Conservation (phyloP, 2,113 vertebrate species). For the Oryctolagus cuniculus region DNA sequence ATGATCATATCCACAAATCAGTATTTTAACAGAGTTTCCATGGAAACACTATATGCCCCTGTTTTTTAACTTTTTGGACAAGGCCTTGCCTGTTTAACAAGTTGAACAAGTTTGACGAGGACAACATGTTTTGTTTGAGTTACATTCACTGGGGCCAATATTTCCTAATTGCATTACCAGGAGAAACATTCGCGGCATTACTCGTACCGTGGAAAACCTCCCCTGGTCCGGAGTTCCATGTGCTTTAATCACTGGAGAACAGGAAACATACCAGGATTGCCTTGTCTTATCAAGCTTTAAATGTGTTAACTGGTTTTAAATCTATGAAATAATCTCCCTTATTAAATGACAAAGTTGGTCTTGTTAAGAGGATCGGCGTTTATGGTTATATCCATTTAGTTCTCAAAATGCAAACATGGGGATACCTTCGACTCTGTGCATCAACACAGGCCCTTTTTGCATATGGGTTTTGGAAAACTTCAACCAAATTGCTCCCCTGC, state of each 20-base stretch:
- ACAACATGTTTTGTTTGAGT: slow-evolving; percentile 90
- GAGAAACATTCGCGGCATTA: slow-evolving; percentile 84
- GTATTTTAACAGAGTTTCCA: slow-evolving; percentile 88
- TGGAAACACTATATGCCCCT: slow-evolving; percentile 84
- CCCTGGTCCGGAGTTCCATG: slow-evolving; percentile 60
- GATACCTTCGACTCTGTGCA: not conserved
- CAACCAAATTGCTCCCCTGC: not conserved
- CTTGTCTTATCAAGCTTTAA: slow-evolving; percentile 84
- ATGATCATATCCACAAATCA: slow-evolving; percentile 86
- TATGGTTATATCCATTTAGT: slow-evolving; percentile 54
- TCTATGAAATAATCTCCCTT: slow-evolving; percentile 76
- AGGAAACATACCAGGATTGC: slow-evolving; percentile 79
- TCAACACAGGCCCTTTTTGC: not conserved
- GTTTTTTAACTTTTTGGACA: slow-evolving; percentile 86
- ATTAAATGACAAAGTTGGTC: slow-evolving; percentile 80
- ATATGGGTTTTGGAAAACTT: slow-evolving; percentile 57
- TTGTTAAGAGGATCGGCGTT: slow-evolving; percentile 70
- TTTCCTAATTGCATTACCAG: slow-evolving; percentile 91
- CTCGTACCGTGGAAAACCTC: slow-evolving; percentile 83
- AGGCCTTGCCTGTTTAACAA: slow-evolving; percentile 87
- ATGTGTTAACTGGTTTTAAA: slow-evolving; percentile 79
- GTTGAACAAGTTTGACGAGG: slow-evolving; percentile 85
- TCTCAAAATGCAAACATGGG: slow-evolving; percentile 56
- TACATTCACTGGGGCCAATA: slow-evolving; percentile 87
- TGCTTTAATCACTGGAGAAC: slow-evolving; percentile 83